Evolutionary conservation across 2,888 invertebrate genomes (phyloP), one percentile per base, ranked within the genome.

Genomic region (Tiphia femorata): DNA sequence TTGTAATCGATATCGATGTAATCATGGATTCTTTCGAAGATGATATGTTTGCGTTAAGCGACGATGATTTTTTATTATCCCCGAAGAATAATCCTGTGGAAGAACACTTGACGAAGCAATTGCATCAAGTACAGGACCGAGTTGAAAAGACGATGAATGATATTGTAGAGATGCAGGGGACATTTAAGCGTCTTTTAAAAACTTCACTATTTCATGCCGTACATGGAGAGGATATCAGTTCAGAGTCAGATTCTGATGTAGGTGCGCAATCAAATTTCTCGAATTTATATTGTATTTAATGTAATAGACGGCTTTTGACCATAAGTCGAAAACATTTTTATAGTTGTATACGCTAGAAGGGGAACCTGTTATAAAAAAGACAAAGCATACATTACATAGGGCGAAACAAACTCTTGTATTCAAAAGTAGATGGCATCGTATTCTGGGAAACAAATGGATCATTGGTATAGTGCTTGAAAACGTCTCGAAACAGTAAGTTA

Each of bases 381-480:
- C 59, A 27, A 62, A 49, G 20, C 35, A 49, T 3, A 48, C 19
- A 21, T 20, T 21, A 4, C 2, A 10, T 2, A 33, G 23, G 8
- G 5, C 4, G 1, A 17, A 14, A 1, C 38, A 48, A 37, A 63
- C 62, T 3, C 49, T 83, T 25, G 27, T 57, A 7, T 35, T 79
- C 3, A 49, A 50, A 10, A 44, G 66, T 20, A 55, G 60, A 1
- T 84, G 83, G 83, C 82, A 83, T 33, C 67, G 72, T n/a, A 49
- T 83, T 8, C 49, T 79, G 12, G 75, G 75, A 44, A 73, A 79
- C 27, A 81, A 84, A 47, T 84, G 83, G 83, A 62, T 84, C 23
- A 68, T 83, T 25, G 83, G 83, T 44, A 61, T 80, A 19, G 55
- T 70, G 19, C 20, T 84, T 5, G 49, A 67, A 17, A 84, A 83